Evolutionary conservation across 2,888 invertebrate species (phyloP).

Genomic region (Yponomeuta plumbellus): DNA sequence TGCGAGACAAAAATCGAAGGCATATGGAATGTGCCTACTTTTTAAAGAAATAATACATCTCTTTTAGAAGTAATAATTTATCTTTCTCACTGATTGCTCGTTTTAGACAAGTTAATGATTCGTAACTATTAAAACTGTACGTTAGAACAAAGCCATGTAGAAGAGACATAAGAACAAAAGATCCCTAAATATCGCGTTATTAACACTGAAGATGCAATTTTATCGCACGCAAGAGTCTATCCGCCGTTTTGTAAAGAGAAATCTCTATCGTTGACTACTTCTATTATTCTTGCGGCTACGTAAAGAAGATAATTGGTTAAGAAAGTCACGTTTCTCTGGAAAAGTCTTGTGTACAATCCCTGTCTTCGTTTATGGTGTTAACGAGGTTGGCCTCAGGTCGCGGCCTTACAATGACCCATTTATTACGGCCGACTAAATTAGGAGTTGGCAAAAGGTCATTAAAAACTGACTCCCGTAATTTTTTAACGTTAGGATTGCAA

Average conservation of each 20-base stretch:
- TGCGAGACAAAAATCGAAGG: neutral
- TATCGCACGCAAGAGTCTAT: neutral
- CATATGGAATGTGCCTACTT: neutral
- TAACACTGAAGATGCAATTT: neutral
- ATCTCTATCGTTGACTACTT: constrained; percentile 4
- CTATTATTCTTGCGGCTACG: constrained; percentile 29
- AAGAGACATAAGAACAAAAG: neutral
- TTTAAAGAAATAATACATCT: neutral
- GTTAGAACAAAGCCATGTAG: neutral
- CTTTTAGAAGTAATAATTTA: neutral
- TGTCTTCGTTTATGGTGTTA: constrained; percentile 56
- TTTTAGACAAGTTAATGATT: neutral
- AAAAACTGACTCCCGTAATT: constrained; percentile 10
- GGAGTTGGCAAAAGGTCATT: constrained; percentile 23
- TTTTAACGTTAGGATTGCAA: neutral
- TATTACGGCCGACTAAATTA: constrained; percentile 45
- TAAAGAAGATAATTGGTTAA: constrained; percentile 45
- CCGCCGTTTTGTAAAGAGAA: constrained; percentile 7
- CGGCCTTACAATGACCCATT: constrained; percentile 43
- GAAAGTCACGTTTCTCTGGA: constrained; percentile 56
- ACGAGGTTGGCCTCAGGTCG: constrained; percentile 43
- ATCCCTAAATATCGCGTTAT: neutral
- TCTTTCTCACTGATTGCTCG: neutral
- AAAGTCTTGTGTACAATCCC: constrained; percentile 47
- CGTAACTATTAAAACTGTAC: neutral